These are phyloP conservation scores for Microchrysa polita DNA, from an alignment of 2,888 invertebrate species.

Conservation along the genomic window DNA sequence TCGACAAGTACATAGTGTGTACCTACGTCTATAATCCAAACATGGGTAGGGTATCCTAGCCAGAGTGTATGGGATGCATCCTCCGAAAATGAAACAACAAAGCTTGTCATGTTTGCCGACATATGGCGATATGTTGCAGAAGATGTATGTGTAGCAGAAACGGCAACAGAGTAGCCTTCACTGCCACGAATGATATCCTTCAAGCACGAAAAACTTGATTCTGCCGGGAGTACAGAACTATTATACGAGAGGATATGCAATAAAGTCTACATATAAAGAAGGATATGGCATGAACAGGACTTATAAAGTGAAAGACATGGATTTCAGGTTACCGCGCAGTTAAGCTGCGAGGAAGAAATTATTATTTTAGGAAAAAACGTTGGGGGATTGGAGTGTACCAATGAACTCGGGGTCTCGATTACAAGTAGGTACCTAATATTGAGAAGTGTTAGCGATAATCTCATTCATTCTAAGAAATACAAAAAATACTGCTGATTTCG, in stretches of 20 bases:
- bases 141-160: constrained; percentile 1
- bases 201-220: constrained; percentile 32
- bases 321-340: neutral
- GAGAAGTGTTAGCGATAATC: too few species aligned
- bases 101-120: constrained; percentile 9
- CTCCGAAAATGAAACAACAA: constrained; percentile 5
- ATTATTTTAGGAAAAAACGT: neutral
- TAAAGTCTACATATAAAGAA: neutral
- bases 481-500: too few species aligned
- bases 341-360: neutral
- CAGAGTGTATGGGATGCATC: too few species aligned
- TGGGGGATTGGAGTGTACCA: neutral
- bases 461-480: too few species aligned
- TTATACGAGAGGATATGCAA: neutral
- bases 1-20: too few species aligned
- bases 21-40: too few species aligned
- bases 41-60: too few species aligned
- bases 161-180: too few species aligned
- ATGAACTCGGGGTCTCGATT: too few species aligned
- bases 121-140: neutral
- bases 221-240: neutral
- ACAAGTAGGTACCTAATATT: too few species aligned
- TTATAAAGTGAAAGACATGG: neutral
- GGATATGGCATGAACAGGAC: neutral
- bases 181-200: constrained; percentile 3